A percentile compares a stretch with the other conserved stretches of the same genome.
Conservation (phyloP, 2,888 invertebrate species). For the Anthrax anthrax region DNA sequence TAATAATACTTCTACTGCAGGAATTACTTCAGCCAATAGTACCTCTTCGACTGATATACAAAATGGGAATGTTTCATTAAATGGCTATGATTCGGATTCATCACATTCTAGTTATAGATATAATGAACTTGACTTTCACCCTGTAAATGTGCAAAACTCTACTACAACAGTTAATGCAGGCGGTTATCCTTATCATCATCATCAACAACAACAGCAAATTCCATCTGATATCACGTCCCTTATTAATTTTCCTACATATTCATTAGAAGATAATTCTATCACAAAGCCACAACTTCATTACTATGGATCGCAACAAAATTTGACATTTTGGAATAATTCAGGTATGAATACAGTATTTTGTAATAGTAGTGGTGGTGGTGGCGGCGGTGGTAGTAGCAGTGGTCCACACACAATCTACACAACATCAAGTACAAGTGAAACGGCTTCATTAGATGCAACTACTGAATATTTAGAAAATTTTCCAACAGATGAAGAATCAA, state of each 20-base stretch:
- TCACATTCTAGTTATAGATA: slow-evolving; percentile 15
- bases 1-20: neutral
- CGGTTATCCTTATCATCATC: neutral
- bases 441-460: slow-evolving; percentile 2
- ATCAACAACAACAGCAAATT: neutral
- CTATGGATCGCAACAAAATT: slow-evolving; percentile 14
- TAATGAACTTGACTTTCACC: slow-evolving; percentile 11
- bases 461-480: slow-evolving; percentile 7
- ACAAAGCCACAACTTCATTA: slow-evolving; percentile 5
- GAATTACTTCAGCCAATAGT: neutral
- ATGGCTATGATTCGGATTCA: slow-evolving; percentile 18
- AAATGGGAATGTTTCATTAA: neutral
- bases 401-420: neutral
- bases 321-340: slow-evolving; percentile 10
- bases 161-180: slow-evolving; percentile 5
- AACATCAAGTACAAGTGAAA: neutral
- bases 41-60: neutral
- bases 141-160: slow-evolving; percentile 4
- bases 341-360: slow-evolving; percentile 5
- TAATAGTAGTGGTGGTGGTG: slow-evolving; percentile 3
- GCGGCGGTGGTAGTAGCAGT: slow-evolving; percentile 1
- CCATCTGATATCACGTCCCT: slow-evolving; percentile 4
- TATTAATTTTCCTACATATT: slow-evolving; percentile 6
- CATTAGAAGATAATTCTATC: slow-evolving; percentile 4
- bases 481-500: neutral